Evolutionary conservation across 2,113 vertebrate species (phyloP).

Genomic region (Triplophysa tibetana): DNA sequence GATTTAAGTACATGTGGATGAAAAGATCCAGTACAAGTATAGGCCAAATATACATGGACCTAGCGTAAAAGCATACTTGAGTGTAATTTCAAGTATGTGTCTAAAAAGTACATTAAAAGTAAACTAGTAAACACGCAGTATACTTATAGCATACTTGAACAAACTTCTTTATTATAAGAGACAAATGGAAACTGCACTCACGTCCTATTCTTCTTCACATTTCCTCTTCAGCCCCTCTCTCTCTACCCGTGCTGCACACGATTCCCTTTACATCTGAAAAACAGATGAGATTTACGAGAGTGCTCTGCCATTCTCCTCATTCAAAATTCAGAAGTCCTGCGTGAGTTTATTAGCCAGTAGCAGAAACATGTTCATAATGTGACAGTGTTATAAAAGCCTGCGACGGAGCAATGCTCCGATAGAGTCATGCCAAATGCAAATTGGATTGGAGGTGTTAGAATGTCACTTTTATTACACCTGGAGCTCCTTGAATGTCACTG

Average conservation of each 20-base stretch:
- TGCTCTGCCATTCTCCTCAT: constrained; percentile 26
- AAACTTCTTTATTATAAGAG: no score
- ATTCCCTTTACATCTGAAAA: constrained; percentile 23
- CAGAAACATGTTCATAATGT: constrained; percentile 56
- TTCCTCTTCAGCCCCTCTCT: neutral
- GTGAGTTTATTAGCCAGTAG: constrained; percentile 48
- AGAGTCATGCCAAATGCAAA: constrained; percentile 59
- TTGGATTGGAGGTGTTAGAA: constrained; percentile 53
- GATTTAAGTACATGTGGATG: no score
- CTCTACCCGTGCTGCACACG: neutral
- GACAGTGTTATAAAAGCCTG: constrained; percentile 50
- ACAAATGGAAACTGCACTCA: no score
- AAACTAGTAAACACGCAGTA: no score
- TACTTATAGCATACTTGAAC: no score
- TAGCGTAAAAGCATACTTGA: no score
- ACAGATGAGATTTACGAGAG: constrained; percentile 11
- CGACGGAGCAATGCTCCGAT: constrained; percentile 8
- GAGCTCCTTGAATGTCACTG: constrained; percentile 56
- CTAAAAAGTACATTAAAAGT: no score
- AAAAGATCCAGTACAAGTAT: no score
- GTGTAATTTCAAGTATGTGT: no score
- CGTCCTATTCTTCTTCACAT: no score
- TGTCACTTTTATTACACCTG: constrained; percentile 59
- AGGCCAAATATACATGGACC: no score
- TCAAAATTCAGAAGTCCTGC: constrained; percentile 48